phyloP scores from a whole-genome alignment of 2,797 vertebrate genomes.

The Nannoperca obscura region DNA sequence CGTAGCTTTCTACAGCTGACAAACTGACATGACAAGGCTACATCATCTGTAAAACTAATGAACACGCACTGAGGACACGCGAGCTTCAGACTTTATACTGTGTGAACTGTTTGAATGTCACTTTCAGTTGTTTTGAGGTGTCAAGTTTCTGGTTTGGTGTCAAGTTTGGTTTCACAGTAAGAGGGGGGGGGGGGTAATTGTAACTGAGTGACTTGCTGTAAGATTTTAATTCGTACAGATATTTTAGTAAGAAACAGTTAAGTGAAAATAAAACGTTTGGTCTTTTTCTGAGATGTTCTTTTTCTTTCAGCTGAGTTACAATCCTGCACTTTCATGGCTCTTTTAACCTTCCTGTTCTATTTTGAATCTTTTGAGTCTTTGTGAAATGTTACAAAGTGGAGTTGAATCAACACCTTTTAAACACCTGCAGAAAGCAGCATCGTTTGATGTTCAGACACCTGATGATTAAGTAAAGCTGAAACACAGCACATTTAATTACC shows the following conservation, averaged over 20 bases:
- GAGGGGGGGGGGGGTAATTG: not conserved
- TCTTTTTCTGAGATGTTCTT: conserved; percentile 19
- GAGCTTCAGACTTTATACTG: not conserved
- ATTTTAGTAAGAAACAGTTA: conserved; percentile 45
- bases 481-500: conserved; percentile 6
- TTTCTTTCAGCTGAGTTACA: not conserved
- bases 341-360: not conserved
- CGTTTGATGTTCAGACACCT: conserved; percentile 5
- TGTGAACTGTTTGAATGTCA: not conserved
- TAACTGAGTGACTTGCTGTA: conserved; percentile 11
- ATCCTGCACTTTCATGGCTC: not conserved
- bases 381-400: conserved; percentile 13
- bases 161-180: conserved; percentile 12
- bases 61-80: not conserved
- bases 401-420: conserved; percentile 8
- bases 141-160: not conserved
- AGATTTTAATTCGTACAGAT: conserved; percentile 35
- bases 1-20: not conserved
- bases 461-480: conserved; percentile 15
- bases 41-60: not conserved
- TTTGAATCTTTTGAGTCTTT: not conserved
- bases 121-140: not conserved
- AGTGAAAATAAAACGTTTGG: conserved; percentile 29
- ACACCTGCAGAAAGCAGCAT: not conserved
- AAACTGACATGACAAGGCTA: not conserved